Evolutionary conservation across 1,140 invertebrate genomes (phyloP).

Genomic region (Stegodyphus dumicola): DNA sequence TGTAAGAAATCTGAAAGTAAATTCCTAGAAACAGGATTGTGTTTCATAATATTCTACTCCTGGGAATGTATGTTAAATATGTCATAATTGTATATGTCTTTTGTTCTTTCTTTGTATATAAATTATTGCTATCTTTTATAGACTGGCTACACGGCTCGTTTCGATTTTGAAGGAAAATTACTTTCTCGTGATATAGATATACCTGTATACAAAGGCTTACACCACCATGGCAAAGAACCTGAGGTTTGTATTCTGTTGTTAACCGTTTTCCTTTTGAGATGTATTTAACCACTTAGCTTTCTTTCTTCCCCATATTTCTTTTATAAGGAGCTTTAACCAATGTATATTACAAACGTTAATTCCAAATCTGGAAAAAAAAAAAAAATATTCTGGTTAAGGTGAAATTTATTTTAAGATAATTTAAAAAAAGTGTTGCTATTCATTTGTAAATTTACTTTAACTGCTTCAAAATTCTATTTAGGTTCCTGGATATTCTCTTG

Average conservation of each 20-base stretch:
- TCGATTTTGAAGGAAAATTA: constrained; percentile 73
- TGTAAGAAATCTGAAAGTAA: too few species aligned
- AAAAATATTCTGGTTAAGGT: not conserved
- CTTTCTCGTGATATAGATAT: constrained; percentile 71
- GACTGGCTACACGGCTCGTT: constrained; percentile 77
- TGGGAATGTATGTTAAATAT: too few species aligned
- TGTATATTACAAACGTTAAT: too few species aligned
- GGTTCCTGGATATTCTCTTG: constrained; percentile 82
- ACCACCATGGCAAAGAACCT: constrained; percentile 92
- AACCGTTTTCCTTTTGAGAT: too few species aligned
- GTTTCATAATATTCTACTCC: too few species aligned
- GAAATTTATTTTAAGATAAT: not conserved
- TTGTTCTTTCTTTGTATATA: not conserved
- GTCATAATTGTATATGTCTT: too few species aligned
- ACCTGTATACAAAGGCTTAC: constrained; percentile 76
- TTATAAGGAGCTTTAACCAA: too few species aligned
- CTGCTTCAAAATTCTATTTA: not conserved
- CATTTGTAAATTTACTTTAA: not conserved
- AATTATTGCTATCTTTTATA: not conserved
- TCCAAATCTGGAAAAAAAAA: too few species aligned
- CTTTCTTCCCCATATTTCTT: too few species aligned
- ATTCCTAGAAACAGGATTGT: too few species aligned
- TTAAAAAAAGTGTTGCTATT: not conserved
- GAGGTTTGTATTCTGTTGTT: constrained; percentile 73
- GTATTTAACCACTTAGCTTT: too few species aligned